Evolutionary conservation across 2,888 invertebrate genomes (phyloP).

Genomic region (Liposcelis brunnea): DNA sequence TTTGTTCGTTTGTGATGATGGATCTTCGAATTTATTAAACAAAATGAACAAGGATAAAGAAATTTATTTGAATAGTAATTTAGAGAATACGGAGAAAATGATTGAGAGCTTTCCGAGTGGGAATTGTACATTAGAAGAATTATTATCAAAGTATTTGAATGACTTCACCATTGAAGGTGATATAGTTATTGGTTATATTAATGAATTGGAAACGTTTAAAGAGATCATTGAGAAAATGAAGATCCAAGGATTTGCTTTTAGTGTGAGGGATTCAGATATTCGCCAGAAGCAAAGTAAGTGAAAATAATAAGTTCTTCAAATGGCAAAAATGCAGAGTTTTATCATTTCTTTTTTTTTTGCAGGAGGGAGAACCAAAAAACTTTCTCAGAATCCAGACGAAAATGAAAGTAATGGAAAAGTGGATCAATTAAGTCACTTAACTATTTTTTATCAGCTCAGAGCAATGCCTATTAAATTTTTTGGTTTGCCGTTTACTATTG

Average conservation of each 20-base stretch:
- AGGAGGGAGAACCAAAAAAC: no score
- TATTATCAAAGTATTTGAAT: neutral
- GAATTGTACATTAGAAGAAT: neutral
- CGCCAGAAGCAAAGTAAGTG: neutral
- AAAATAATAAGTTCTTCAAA: no score
- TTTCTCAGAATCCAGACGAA: neutral
- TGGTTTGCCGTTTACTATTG: constrained; percentile 3
- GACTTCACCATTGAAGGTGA: neutral
- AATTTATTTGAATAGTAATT: no score
- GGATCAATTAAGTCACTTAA: neutral
- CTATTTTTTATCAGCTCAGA: constrained; percentile 1
- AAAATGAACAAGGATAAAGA: no score
- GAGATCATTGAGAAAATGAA: neutral
- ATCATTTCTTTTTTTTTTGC: no score
- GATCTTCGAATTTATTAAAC: no score
- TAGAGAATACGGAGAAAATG: no score
- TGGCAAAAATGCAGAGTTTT: no score
- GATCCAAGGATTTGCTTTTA: constrained; percentile 1
- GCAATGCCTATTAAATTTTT: constrained; percentile 8
- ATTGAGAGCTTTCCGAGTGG: no score
- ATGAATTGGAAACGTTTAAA: constrained; percentile 3
- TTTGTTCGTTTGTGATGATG: no score
- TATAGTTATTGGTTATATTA: constrained; percentile 2
- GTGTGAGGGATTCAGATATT: constrained; percentile 5
- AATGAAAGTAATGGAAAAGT: neutral